A percentile compares a stretch with the other conserved stretches of the same genome.
Evolutionary conservation across 2,888 invertebrate species (phyloP).

Genomic region (Sclerodermus sp.): DNA sequence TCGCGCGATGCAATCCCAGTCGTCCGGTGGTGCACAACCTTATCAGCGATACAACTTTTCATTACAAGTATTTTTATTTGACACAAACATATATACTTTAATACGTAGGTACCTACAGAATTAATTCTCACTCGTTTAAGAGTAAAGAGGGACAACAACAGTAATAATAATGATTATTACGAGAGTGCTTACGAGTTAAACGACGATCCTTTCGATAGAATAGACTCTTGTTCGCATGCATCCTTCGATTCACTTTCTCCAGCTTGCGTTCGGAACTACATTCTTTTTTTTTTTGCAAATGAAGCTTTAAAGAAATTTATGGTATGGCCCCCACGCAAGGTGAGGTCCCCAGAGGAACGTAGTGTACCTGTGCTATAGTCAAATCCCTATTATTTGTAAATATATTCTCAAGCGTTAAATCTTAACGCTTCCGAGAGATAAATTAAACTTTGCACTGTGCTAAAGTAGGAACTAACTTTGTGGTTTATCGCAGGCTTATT

Average conservation of each 20-base stretch:
- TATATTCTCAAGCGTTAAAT: no score
- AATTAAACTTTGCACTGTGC: no score
- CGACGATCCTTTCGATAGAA: slow-evolving; percentile 24
- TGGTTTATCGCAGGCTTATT: slow-evolving; percentile 11
- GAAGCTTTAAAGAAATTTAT: no score
- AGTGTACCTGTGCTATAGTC: slow-evolving; percentile 23
- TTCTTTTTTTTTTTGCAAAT: no score
- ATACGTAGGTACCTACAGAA: slow-evolving; percentile 15
- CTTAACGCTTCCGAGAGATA: no score
- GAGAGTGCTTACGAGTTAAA: slow-evolving; percentile 30
- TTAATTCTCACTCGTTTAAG: slow-evolving; percentile 28
- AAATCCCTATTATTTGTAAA: no score
- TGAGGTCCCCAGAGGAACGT: slow-evolving; percentile 25
- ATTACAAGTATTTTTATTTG: slow-evolving; percentile 21
- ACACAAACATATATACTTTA: slow-evolving; percentile 31
- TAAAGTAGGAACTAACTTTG: slow-evolving; percentile 29
- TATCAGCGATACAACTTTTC: no score
- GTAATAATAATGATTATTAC: slow-evolving; percentile 12
- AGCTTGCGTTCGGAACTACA: no score
- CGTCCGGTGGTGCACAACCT: no score
- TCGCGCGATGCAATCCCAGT: no score
- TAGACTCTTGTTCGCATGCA: neutral
- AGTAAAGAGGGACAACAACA: slow-evolving; percentile 39
- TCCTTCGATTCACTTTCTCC: neutral
- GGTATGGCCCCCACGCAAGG: no score